phyloP scores from a whole-genome alignment of 2,797 vertebrate genomes.

The Hippoglossus hippoglossus region DNA sequence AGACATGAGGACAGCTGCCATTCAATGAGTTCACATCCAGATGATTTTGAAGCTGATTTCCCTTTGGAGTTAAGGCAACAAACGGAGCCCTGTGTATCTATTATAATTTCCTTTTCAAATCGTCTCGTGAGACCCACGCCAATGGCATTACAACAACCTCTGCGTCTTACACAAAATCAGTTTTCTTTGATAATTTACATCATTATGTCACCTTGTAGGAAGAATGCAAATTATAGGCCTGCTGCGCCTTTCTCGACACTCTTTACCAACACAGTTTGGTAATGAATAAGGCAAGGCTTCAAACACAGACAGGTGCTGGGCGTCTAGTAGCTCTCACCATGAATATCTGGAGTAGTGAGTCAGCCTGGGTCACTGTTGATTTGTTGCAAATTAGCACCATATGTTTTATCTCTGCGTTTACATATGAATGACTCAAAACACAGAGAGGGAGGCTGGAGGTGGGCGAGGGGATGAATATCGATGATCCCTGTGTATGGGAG shows the following conservation, averaged over 20 bases:
- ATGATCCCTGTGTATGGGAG: slow-evolving; percentile 58
- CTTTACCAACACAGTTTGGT: slow-evolving; percentile 74
- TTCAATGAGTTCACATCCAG: slow-evolving; percentile 67
- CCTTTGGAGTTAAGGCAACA: slow-evolving; percentile 76
- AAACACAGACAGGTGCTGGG: slow-evolving; percentile 79
- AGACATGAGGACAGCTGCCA: slow-evolving; percentile 77
- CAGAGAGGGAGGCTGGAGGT: slow-evolving; percentile 61
- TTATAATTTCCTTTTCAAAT: slow-evolving; percentile 74
- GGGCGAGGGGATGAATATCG: slow-evolving; percentile 74
- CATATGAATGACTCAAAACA: slow-evolving; percentile 81
- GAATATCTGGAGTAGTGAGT: slow-evolving; percentile 70
- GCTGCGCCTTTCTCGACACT: slow-evolving; percentile 76
- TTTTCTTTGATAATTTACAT: slow-evolving; percentile 82
- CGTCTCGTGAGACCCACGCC: slow-evolving; percentile 70
- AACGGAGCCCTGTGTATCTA: slow-evolving; percentile 72
- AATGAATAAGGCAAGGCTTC: slow-evolving; percentile 81
- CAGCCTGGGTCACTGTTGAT: slow-evolving; percentile 79
- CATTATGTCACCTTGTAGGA: slow-evolving; percentile 78
- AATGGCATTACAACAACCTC: slow-evolving; percentile 69
- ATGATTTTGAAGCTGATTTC: slow-evolving; percentile 73
- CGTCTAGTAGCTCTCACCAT: slow-evolving; percentile 64
- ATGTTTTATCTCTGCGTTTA: slow-evolving; percentile 81
- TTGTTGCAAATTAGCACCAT: slow-evolving; percentile 83
- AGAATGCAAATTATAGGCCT: slow-evolving; percentile 76
- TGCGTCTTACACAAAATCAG: slow-evolving; percentile 66